These are phyloP conservation scores for Syngnathoides biaculeatus DNA, from an alignment of 2,113 vertebrate species.

Conservation along the genomic window DNA sequence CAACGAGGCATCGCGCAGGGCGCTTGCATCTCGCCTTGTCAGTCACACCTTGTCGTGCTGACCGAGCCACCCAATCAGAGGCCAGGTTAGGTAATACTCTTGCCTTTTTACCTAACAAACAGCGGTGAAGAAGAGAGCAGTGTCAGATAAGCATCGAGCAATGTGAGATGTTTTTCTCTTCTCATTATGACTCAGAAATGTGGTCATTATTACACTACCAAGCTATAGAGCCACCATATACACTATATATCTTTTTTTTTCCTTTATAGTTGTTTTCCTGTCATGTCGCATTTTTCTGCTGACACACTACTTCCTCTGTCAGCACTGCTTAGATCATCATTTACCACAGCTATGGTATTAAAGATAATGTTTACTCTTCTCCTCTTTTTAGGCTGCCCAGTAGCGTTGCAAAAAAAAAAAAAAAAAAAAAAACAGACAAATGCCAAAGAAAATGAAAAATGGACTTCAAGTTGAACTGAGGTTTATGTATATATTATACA, in stretches of 20 bases:
- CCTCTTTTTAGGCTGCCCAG: background rate
- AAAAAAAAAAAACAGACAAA: background rate
- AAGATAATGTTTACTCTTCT: constrained; percentile 16
- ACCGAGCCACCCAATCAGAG: constrained; percentile 53
- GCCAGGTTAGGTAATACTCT: constrained; percentile 52
- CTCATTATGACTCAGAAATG: constrained; percentile 22
- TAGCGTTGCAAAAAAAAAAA: background rate
- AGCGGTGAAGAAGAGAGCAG: constrained; percentile 22
- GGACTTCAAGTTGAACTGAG: background rate
- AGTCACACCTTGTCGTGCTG: constrained; percentile 52
- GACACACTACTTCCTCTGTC: constrained; percentile 62
- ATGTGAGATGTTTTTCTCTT: constrained; percentile 17
- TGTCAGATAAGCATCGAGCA: constrained; percentile 21
- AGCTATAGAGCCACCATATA: constrained; percentile 55
- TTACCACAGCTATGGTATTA: constrained; percentile 56
- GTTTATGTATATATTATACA: background rate
- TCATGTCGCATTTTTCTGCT: constrained; percentile 71
- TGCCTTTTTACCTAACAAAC: constrained; percentile 44
- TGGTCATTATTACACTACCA: constrained; percentile 23
- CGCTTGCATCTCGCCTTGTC: constrained; percentile 32
- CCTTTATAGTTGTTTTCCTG: constrained; percentile 64
- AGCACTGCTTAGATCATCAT: constrained; percentile 68
- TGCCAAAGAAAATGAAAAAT: background rate
- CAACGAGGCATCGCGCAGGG: background rate
- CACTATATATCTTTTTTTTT: constrained; percentile 57